These are phyloP conservation scores for Hydriomena furcata DNA, from an alignment of 2,888 invertebrate species.

Conservation along the genomic window DNA sequence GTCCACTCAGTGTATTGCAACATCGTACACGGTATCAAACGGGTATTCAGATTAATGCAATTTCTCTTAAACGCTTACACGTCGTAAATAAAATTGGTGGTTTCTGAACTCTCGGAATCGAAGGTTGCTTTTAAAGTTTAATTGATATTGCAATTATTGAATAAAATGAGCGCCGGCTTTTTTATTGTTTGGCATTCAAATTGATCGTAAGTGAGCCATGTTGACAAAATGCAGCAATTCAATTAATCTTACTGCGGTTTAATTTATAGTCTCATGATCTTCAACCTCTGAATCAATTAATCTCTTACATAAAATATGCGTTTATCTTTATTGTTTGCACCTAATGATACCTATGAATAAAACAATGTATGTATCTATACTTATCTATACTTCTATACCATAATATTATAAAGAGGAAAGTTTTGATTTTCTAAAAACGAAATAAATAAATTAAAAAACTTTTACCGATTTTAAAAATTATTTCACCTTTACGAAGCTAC, in stretches of 20 bases:
- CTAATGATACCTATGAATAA: conserved; percentile 7
- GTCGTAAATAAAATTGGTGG: conserved; percentile 82
- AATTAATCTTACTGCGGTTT: conserved; percentile 33
- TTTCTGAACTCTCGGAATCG: conserved; percentile 61
- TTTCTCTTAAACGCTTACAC: conserved; percentile 83
- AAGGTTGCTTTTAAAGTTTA: conserved; percentile 70
- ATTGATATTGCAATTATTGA: conserved; percentile 63
- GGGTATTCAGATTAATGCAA: conserved; percentile 83
- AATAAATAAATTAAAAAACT: too few species aligned
- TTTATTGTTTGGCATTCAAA: conserved; percentile 45
- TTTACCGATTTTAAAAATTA: too few species aligned
- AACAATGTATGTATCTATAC: not conserved
- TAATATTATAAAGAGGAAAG: too few species aligned
- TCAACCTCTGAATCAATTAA: conserved; percentile 17
- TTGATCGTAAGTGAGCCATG: conserved; percentile 42
- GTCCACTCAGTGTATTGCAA: conserved; percentile 76
- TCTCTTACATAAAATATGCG: conserved; percentile 16
- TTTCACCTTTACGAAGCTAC: too few species aligned
- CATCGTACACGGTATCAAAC: conserved; percentile 81
- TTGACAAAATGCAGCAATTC: conserved; percentile 27
- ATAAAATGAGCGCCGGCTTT: conserved; percentile 43
- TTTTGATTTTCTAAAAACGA: too few species aligned
- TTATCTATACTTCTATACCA: too few species aligned
- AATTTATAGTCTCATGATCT: conserved; percentile 21
- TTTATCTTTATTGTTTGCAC: conserved; percentile 1